phyloP scores from a whole-genome alignment of 2,113 vertebrate species.

The Dromiciops gliroides region DNA sequence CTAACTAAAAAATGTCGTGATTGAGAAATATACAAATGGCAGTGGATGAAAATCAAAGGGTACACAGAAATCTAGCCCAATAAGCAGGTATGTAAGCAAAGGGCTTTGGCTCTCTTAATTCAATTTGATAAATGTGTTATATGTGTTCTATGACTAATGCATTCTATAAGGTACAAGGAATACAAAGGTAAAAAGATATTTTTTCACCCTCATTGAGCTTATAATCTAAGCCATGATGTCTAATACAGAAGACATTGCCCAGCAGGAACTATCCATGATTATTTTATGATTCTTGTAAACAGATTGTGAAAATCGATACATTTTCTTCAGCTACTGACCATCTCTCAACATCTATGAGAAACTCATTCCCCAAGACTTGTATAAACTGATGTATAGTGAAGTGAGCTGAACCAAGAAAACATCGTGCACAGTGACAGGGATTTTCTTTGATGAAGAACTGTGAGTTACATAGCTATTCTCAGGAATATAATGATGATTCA shows the following conservation, averaged over 20 bases:
- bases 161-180: not conserved
- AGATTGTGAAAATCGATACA: not conserved
- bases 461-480: too few relatives aligned
- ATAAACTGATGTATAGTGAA: too few relatives aligned
- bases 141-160: not conserved
- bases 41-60: constrained; percentile 31
- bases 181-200: not conserved
- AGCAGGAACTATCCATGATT: constrained; percentile 15
- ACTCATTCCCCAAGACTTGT: not conserved
- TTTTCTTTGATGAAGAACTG: too few relatives aligned
- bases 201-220: not conserved
- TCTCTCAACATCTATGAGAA: not conserved
- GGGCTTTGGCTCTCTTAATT: not conserved
- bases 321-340: constrained; percentile 24
- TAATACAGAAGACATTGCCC: not conserved
- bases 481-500: too few relatives aligned
- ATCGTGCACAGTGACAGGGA: too few relatives aligned
- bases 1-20: constrained; percentile 36
- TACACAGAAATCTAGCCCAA: constrained; percentile 34
- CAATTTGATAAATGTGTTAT: not conserved
- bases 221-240: constrained; percentile 17
- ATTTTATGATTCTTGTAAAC: not conserved
- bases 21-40: constrained; percentile 37
- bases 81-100: not conserved
- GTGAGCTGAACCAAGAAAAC: too few relatives aligned